phyloP scores from a whole-genome alignment of 2,797 vertebrate species.

The Notamacropus eugenii region DNA sequence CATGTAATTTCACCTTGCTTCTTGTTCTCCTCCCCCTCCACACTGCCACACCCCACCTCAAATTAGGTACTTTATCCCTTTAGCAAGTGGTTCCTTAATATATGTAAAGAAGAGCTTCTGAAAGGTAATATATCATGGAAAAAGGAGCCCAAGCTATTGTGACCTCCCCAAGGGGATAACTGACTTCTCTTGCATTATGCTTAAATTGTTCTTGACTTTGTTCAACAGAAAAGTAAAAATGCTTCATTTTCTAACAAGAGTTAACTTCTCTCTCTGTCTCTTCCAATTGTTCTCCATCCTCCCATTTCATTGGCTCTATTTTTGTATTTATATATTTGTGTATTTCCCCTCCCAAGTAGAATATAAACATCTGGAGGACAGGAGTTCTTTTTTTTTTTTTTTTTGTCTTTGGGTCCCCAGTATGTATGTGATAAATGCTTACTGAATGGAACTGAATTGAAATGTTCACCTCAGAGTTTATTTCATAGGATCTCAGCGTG shows the following conservation, averaged over 20 bases:
- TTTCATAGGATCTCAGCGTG: neutral
- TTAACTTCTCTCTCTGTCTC: neutral
- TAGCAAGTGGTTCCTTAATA: constrained; percentile 63
- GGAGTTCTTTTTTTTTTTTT: neutral
- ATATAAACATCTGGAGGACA: neutral
- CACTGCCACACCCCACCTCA: constrained; percentile 4
- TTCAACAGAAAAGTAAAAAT: constrained; percentile 40
- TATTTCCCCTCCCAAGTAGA: neutral
- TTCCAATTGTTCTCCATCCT: neutral
- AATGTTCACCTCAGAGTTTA: neutral
- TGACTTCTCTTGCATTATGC: constrained; percentile 7
- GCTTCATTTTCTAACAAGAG: constrained; percentile 48
- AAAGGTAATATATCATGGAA: constrained; percentile 73
- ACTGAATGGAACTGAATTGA: neutral
- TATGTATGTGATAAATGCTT: neutral
- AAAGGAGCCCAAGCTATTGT: constrained; percentile 65
- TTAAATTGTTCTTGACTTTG: constrained; percentile 34
- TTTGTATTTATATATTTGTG: neutral
- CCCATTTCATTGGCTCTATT: neutral
- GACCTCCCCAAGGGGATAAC: constrained; percentile 55
- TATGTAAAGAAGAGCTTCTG: constrained; percentile 65
- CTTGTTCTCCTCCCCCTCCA: neutral
- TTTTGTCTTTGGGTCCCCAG: neutral
- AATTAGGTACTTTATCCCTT: constrained; percentile 63
- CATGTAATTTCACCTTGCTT: constrained; percentile 60